Base-by-base conservation (phyloP, 2,888 invertebrate genomes). In the Dryococelus australis region DNA sequence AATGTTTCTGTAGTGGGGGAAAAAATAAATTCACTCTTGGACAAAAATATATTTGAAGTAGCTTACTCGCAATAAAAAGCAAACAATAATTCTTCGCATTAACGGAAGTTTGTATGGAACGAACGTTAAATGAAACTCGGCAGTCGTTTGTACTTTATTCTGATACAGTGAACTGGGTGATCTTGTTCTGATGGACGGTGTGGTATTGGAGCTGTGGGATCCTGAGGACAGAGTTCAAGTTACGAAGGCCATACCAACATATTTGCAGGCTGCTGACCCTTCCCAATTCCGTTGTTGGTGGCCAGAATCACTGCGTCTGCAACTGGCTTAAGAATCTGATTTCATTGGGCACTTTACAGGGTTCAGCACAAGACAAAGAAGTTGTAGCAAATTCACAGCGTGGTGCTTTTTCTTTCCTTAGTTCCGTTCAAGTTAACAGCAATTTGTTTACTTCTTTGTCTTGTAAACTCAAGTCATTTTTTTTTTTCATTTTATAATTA, bases 241-340 rank as follows among this genome's bases (percentile, higher is more conserved):
- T 65, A 9, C n/a, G 65, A 24, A 65, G 65, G 65, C 65, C 65
- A 24, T 65, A 65, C 65, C 65, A 65, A 65, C 65, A 65, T 24
- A 9, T 20, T 65, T 65, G 20, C 24, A 20, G 65, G 65, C 65
- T n/a, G 65, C 65, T 16, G 65, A 65, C 65, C 65, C 65, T 65
- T 65, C 65, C 65, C 65, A 24, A 65, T 65, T 65, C 83, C 83
- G 83, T 83, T 83, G 83, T 83, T 83, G 83, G 43, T 83, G 83
- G 83, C 83, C 83, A 83, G 43, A 83, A 83, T 83, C 83, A 83
- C 83, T 28, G 83, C 83, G 83, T 83, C 83, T 83, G 83, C 83
- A 83, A 83, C 83, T 83, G 35, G 28, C 83, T 83, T 83, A 83
- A 83, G 16, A 83, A 83, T 83, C 43, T 83, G 83, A 83, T 83